These are phyloP conservation scores for Spinus pinus DNA, from an alignment of 2,797 vertebrate species.

Conservation along the genomic window DNA sequence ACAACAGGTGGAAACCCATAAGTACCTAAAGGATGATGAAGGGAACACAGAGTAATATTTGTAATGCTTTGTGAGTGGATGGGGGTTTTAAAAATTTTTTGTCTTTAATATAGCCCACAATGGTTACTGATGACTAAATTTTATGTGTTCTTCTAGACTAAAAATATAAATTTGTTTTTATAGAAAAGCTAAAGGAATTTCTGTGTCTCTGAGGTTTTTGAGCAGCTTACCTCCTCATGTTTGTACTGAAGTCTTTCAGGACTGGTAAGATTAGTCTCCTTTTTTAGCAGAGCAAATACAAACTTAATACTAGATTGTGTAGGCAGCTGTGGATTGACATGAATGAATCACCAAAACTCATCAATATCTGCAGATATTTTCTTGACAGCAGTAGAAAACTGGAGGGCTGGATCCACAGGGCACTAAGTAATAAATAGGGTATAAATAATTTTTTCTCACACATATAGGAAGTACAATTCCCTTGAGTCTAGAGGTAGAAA, in stretches of 20 bases:
- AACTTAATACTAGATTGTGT: neutral
- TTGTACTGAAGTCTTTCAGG: neutral
- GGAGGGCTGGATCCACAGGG: neutral
- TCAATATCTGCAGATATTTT: neutral
- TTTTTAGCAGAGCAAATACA: neutral
- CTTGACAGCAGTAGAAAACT: neutral
- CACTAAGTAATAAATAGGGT: neutral
- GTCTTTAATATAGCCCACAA: neutral
- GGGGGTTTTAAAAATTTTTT: fast-evolving
- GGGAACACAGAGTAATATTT: neutral
- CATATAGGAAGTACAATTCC: neutral
- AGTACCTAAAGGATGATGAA: neutral
- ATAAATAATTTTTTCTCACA: neutral
- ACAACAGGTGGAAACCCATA: neutral
- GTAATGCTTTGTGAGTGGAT: neutral
- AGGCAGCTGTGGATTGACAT: neutral
- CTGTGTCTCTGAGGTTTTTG: neutral
- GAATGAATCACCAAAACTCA: neutral
- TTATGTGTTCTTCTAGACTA: neutral
- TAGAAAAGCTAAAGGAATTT: neutral
- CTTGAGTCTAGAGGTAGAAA: neutral
- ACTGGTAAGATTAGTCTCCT: neutral
- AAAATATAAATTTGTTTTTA: neutral
- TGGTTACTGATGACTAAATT: neutral
- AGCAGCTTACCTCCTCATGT: neutral